Conservation (phyloP, 2,888 invertebrate species). For the Chymomyza caudatula region DNA sequence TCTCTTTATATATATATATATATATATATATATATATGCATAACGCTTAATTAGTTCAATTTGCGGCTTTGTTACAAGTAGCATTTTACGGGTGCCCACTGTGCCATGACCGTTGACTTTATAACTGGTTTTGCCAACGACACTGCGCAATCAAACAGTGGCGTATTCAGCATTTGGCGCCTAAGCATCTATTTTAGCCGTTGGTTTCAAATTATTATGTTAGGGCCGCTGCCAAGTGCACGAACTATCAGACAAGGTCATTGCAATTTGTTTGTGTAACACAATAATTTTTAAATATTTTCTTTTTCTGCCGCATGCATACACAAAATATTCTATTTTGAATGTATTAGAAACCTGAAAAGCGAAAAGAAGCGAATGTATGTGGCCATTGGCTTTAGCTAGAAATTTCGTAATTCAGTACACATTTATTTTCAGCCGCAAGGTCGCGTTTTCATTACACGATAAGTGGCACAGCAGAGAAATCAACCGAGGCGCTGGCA, state of each 20-base stretch:
- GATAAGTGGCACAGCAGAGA: neutral
- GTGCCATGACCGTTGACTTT: constrained; percentile 57
- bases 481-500: neutral
- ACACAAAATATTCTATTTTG: constrained; percentile 31
- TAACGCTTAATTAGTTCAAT: neutral
- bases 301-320: neutral
- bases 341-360: constrained; percentile 29
- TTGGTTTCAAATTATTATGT: constrained; percentile 2
- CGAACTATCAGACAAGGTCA: constrained; percentile 40
- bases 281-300: constrained; percentile 18
- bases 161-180: constrained; percentile 34
- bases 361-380: constrained; percentile 34
- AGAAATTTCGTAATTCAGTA: constrained; percentile 48
- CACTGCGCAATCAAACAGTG: constrained; percentile 19
- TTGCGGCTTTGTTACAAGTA: neutral
- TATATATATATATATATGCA: neutral
- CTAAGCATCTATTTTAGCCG: constrained; percentile 5
- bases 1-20: neutral
- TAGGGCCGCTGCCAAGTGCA: constrained; percentile 40
- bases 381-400: constrained; percentile 30
- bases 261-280: constrained; percentile 36
- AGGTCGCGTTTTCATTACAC: constrained; percentile 33
- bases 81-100: constrained; percentile 31
- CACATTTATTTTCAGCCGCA: constrained; percentile 44
- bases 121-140: constrained; percentile 51